A percentile compares a stretch with the other conserved stretches of the same genome.
phyloP scores from a whole-genome alignment of 2,888 invertebrate genomes.

The Panzeria rudis region DNA sequence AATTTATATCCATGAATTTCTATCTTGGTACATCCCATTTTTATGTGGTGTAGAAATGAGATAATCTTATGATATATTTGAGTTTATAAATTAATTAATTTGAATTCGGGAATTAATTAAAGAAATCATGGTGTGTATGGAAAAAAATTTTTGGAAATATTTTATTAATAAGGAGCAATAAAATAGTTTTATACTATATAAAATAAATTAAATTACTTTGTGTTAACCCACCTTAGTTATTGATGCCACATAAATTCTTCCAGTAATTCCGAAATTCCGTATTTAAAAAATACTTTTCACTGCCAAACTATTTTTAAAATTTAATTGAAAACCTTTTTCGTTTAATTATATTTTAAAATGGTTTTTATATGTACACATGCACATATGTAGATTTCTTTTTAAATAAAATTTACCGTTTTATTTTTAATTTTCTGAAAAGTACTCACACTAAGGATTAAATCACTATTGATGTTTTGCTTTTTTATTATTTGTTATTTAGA shows the following conservation, averaged over 20 bases:
- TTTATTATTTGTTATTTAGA: conserved; percentile 50
- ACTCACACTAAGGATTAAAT: conserved; percentile 10
- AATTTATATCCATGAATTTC: no score
- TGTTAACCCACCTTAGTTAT: conserved; percentile 47
- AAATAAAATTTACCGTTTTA: background rate
- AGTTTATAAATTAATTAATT: no score
- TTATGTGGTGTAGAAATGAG: no score
- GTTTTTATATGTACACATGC: no score
- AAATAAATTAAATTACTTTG: background rate
- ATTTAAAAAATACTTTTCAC: background rate
- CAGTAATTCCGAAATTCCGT: background rate
- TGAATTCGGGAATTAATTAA: no score
- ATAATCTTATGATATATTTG: no score
- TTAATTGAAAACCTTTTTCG: background rate
- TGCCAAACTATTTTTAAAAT: background rate
- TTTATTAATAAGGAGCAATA: no score
- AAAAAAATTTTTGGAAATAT: no score
- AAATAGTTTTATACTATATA: no score
- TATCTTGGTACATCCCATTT: no score
- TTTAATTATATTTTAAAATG: background rate
- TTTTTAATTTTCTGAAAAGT: background rate
- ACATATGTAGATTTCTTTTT: background rate
- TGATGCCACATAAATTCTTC: conserved; percentile 44
- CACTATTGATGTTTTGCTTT: conserved; percentile 25
- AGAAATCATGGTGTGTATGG: no score